Percentiles rank a stretch among this genome's conserved stretches.
Evolutionary conservation across 2,888 invertebrate genomes (phyloP).

Genomic region (Selenia dentaria): DNA sequence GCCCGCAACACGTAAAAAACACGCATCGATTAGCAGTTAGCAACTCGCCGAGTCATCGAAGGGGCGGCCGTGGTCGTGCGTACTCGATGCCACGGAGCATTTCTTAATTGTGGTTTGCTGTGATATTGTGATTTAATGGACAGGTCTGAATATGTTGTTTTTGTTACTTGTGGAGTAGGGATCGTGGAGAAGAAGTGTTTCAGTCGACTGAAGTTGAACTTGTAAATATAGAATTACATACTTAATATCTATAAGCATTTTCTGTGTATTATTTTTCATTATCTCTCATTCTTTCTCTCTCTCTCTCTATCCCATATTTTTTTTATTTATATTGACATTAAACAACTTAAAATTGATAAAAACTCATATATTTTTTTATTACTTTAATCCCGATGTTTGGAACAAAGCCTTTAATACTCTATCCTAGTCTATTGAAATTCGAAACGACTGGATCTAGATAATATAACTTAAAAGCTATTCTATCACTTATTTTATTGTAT

Average conservation of each 20-base stretch:
- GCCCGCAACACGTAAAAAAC: slow-evolving; percentile 66
- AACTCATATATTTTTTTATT: no score
- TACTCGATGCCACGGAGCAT: slow-evolving; percentile 68
- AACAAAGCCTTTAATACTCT: no score
- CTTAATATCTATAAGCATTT: slow-evolving; percentile 22
- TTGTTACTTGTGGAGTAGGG: slow-evolving; percentile 60
- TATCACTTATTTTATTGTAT: no score
- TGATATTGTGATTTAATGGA: slow-evolving; percentile 82
- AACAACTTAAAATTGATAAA: no score
- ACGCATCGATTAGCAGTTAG: slow-evolving; percentile 73
- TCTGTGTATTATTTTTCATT: slow-evolving; percentile 29
- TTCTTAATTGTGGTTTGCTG: slow-evolving; percentile 82
- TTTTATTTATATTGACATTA: no score
- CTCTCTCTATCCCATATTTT: no score
- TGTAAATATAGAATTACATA: slow-evolving; percentile 76
- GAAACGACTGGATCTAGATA: no score
- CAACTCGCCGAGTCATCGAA: slow-evolving; percentile 73
- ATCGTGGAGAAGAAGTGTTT: slow-evolving; percentile 52
- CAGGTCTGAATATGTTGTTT: slow-evolving; percentile 66
- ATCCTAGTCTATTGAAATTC: no score
- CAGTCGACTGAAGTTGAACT: slow-evolving; percentile 59
- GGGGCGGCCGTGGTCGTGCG: slow-evolving; percentile 54
- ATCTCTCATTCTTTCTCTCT: slow-evolving; percentile 7
- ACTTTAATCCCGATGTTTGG: no score
- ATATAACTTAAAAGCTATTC: no score